Evolutionary conservation across 2,797 vertebrate genomes (phyloP), one percentile per base, ranked within the genome.

Genomic region (Syndactyla subalaris): DNA sequence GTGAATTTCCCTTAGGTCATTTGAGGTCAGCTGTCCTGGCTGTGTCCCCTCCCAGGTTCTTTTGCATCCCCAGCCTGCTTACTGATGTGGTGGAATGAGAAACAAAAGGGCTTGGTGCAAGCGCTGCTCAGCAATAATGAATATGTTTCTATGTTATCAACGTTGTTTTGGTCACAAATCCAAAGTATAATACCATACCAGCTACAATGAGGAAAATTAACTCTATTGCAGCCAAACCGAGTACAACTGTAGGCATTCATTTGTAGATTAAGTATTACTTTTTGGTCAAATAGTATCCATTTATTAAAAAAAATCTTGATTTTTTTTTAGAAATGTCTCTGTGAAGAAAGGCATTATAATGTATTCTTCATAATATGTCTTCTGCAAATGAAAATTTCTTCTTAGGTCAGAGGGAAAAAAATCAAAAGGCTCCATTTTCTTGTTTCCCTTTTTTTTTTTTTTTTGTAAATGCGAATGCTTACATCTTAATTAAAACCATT

Each of bases 41-140:
- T 80, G 7, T 57, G 65, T 21, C 21, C 16, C 14, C 23, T 86
- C 21, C 14, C 61, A 67, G 0, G 23, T 59, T 5, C 67, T 62
- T 66, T n/a, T 54, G 26, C 10, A 15, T 7, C 8, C 14, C 5
- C 38, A 58, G 46, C 13, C 54, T 41, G 1, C 30, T 45, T 0
- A 0, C 15, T 73, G 41, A 7, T 83, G 36, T 10, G 24, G 5
- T 63, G 45, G 32, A 1, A 12, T 51, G 19, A 72, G 1, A 0
- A 61, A 21, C 20, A 85, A 88, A 72, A 82, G 26, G 4, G n/a
- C 61, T 85, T 46, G 65, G 11, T 34, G 21, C 20, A 30, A 76
- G 38, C 9, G 1, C 30, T 43, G 27, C 34, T 83, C 12, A 76
- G 29, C 39, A 71, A 0, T 38, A 74, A 36, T 3, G 0, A 43